Evolutionary conservation across 2,797 vertebrate species (phyloP).

Genomic region (Sarcoramphus papa): DNA sequence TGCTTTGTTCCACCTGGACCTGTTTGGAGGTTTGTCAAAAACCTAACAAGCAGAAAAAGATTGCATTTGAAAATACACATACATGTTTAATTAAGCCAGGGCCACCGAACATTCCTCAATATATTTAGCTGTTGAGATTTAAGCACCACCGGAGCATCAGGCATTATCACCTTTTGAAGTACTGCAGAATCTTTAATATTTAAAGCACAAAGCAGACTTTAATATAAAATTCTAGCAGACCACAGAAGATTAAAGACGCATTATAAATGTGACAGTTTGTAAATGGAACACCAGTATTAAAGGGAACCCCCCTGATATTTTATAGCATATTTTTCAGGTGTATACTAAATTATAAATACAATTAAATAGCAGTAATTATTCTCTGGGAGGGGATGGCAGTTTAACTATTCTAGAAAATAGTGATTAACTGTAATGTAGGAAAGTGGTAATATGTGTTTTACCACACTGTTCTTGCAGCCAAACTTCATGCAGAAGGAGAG

Average conservation of each 20-base stretch:
- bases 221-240: constrained; percentile 81
- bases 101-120: constrained; percentile 77
- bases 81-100: constrained; percentile 96
- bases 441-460: constrained; percentile 56
- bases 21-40: constrained; percentile 96
- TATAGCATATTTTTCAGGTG: constrained; percentile 78
- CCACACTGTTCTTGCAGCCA: constrained; percentile 42
- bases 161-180: constrained; percentile 94
- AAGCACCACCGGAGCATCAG: constrained; percentile 81
- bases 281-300: constrained; percentile 80
- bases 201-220: constrained; percentile 85
- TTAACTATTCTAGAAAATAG: constrained; percentile 70
- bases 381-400: constrained; percentile 73
- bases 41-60: constrained; percentile 91
- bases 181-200: constrained; percentile 91
- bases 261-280: constrained; percentile 84
- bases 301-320: constrained; percentile 75
- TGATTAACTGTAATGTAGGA: constrained; percentile 64
- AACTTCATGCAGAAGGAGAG: constrained; percentile 15
- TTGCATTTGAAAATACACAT: constrained; percentile 89
- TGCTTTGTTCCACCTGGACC: constrained; percentile 93
- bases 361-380: constrained; percentile 82
- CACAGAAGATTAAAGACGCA: constrained; percentile 81
- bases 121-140: constrained; percentile 85
- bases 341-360: constrained; percentile 82